A percentile compares a stretch with the other conserved stretches of the same genome.
Conservation (phyloP, 2,113 vertebrate genomes). For the Heterocephalus glaber region DNA sequence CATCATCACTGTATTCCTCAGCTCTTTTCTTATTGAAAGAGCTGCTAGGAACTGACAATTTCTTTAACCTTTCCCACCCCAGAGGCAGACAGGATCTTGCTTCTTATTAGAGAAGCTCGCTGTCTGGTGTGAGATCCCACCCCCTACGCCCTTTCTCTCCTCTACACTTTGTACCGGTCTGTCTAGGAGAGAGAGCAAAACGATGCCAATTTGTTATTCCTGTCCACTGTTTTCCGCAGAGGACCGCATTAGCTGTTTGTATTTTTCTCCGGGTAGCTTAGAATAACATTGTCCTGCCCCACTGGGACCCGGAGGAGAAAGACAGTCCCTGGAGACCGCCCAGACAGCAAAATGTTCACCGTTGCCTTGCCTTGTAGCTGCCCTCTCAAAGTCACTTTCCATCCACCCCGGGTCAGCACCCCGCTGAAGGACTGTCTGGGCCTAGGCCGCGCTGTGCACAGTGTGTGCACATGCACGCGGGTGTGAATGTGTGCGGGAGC, state of each 20-base stretch:
- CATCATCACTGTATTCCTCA: constrained; percentile 18
- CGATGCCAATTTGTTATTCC: background rate
- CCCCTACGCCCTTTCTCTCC: background rate
- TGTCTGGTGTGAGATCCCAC: background rate
- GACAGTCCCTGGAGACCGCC: background rate
- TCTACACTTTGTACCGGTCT: background rate
- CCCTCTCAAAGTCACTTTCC: background rate
- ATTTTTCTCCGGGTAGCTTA: constrained; percentile 60
- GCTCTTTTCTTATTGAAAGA: constrained; percentile 55
- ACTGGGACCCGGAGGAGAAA: background rate
- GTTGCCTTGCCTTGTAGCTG: background rate
- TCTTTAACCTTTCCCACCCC: constrained; percentile 47
- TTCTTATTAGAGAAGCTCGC: background rate
- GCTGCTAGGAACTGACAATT: constrained; percentile 27
- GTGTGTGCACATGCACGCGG: background rate
- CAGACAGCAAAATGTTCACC: background rate
- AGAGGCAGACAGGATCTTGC: constrained; percentile 28
- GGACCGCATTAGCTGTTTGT: background rate
- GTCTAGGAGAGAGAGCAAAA: constrained; percentile 30
- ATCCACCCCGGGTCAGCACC: background rate
- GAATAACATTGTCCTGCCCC: background rate
- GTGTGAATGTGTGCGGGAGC: background rate
- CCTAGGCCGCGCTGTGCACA: background rate
- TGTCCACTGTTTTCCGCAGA: background rate
- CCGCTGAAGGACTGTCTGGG: background rate